phyloP scores from a whole-genome alignment of 2,888 invertebrate species.

The Melieria omissa region DNA sequence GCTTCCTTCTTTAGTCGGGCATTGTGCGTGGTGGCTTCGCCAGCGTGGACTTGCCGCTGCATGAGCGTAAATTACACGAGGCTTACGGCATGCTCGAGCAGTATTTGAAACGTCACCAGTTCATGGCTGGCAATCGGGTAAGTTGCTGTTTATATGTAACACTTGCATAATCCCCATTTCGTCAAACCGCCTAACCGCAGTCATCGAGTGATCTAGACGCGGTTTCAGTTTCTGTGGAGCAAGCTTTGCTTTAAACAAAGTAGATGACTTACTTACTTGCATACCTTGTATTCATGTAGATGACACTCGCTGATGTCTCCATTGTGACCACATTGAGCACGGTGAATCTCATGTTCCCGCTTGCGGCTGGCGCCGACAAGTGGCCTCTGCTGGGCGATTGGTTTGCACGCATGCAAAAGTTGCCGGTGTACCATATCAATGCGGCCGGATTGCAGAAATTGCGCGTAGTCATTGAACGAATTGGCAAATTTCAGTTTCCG shows the following conservation, averaged over 20 bases:
- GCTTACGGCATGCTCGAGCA: slow-evolving; percentile 65
- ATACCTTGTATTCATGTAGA: slow-evolving; percentile 44
- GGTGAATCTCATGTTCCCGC: slow-evolving; percentile 66
- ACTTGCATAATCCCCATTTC: too few relatives aligned
- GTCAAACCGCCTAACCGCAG: too few relatives aligned
- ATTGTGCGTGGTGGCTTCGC: slow-evolving; percentile 57
- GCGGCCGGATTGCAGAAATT: slow-evolving; percentile 56
- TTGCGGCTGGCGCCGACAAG: slow-evolving; percentile 56
- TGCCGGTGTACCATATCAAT: slow-evolving; percentile 59
- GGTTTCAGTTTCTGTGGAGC: too few relatives aligned
- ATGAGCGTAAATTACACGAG: slow-evolving; percentile 62
- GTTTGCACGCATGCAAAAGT: slow-evolving; percentile 57
- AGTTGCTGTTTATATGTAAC: slow-evolving; percentile 35
- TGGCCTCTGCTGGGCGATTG: slow-evolving; percentile 63
- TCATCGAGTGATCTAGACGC: too few relatives aligned
- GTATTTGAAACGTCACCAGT: slow-evolving; percentile 57
- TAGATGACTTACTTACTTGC: background rate
- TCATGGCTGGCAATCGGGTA: slow-evolving; percentile 64
- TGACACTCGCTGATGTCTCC: slow-evolving; percentile 67
- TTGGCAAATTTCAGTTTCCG: slow-evolving; percentile 61
- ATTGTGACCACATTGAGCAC: slow-evolving; percentile 66
- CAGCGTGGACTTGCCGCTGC: slow-evolving; percentile 57
- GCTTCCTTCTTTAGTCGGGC: slow-evolving; percentile 52
- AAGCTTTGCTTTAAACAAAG: too few relatives aligned
- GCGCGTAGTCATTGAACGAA: slow-evolving; percentile 49